Conservation (phyloP, 2,888 invertebrate genomes). For the Chrysodeixis includens region DNA sequence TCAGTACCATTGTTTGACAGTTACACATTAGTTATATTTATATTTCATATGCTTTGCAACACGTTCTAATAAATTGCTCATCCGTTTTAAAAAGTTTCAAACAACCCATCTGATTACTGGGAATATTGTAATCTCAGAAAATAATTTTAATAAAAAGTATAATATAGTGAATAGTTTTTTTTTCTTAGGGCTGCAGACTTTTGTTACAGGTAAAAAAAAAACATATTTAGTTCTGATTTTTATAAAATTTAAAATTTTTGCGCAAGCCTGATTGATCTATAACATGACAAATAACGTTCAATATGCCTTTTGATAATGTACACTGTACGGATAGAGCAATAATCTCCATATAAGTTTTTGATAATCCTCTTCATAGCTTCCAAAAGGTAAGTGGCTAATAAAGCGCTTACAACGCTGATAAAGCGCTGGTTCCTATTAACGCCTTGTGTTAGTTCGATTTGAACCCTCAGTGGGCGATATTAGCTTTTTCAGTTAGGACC, state of each 20-base stretch:
- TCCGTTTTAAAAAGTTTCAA: background rate
- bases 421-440: background rate
- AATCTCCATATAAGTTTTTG: too few relatives aligned
- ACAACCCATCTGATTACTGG: background rate
- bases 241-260: too few relatives aligned
- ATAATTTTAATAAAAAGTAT: too few relatives aligned
- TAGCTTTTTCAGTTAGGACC: background rate
- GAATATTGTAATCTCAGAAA: background rate
- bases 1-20: constrained; percentile 41
- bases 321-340: too few relatives aligned
- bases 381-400: background rate
- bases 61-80: constrained; percentile 1
- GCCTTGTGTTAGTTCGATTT: background rate
- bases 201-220: too few relatives aligned
- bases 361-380: background rate
- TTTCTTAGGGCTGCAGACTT: too few relatives aligned
- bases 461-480: constrained; percentile 3
- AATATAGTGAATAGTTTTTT: too few relatives aligned
- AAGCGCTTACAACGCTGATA: background rate
- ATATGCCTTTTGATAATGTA: too few relatives aligned
- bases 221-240: too few relatives aligned
- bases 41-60: background rate
- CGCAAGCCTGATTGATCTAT: too few relatives aligned
- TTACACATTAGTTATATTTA: constrained; percentile 8
- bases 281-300: too few relatives aligned